phyloP scores from a whole-genome alignment of 2,113 vertebrate genomes.

The Colius striatus region DNA sequence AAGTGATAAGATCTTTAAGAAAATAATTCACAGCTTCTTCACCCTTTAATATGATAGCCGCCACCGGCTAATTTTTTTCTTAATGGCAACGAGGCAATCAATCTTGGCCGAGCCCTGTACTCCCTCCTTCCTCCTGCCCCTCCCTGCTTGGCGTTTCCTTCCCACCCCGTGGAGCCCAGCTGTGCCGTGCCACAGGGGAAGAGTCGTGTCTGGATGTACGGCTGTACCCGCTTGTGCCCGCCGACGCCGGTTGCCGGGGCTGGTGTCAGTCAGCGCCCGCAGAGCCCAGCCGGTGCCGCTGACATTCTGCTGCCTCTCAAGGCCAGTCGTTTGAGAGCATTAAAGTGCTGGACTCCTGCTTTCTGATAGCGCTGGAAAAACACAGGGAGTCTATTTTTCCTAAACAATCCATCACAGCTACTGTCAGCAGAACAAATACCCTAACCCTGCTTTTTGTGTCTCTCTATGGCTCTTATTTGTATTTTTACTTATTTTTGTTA shows the following conservation, averaged over 20 bases:
- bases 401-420: slow-evolving; percentile 76
- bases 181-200: background rate
- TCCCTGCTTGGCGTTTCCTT: background rate
- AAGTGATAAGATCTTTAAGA: slow-evolving; percentile 91
- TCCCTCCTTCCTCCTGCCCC: slow-evolving; percentile 64
- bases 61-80: slow-evolving; percentile 89
- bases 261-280: slow-evolving; percentile 48
- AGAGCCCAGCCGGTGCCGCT: background rate
- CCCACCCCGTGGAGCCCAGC: background rate
- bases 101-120: slow-evolving; percentile 76
- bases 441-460: slow-evolving; percentile 66
- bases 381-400: slow-evolving; percentile 73
- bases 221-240: rapidly evolving
- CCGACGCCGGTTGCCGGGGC: background rate
- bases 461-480: slow-evolving; percentile 36
- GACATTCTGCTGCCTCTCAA: slow-evolving; percentile 70
- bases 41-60: slow-evolving; percentile 90
- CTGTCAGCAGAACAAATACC: slow-evolving; percentile 79
- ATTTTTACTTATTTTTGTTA: background rate
- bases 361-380: slow-evolving; percentile 71
- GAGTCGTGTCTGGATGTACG: rapidly evolving
- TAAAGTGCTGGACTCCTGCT: slow-evolving; percentile 71
- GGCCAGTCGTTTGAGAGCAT: slow-evolving; percentile 71
- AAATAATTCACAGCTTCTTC: slow-evolving; percentile 92
- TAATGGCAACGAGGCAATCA: slow-evolving; percentile 88